A percentile compares a stretch with the other conserved stretches of the same genome.
These are phyloP conservation scores for Morone chrysops DNA, from an alignment of 2,113 vertebrate genomes.

Conservation along the genomic window DNA sequence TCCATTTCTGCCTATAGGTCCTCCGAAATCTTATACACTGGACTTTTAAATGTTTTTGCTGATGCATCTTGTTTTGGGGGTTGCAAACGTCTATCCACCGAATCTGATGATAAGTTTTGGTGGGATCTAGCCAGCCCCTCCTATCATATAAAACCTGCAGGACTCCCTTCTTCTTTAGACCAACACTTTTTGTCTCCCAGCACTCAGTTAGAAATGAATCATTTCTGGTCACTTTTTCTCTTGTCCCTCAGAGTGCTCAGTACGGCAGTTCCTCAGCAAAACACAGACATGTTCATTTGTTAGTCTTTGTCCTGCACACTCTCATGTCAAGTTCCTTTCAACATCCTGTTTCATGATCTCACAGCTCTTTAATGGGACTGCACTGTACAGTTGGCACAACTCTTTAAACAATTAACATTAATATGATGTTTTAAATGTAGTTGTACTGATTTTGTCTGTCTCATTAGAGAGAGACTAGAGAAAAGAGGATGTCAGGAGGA, in stretches of 20 bases:
- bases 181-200: slow-evolving; percentile 5
- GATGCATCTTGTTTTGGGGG: not conserved
- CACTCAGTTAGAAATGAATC: slow-evolving; percentile 26
- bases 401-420: no score
- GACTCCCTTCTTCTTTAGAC: not conserved
- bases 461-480: not conserved
- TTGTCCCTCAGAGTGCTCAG: slow-evolving; percentile 4
- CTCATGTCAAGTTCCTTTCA: not conserved
- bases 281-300: not conserved
- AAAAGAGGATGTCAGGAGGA: slow-evolving; percentile 14
- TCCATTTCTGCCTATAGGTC: no score
- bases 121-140: not conserved
- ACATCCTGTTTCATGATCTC: not conserved
- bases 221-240: slow-evolving; percentile 24
- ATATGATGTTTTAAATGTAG: not conserved
- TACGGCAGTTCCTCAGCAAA: not conserved
- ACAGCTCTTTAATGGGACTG: not conserved
- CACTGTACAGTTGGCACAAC: no score
- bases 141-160: slow-evolving; percentile 7
- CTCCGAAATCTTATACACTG: no score
- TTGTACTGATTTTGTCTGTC: not conserved
- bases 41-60: not conserved
- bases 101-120: not conserved
- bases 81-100: not conserved
- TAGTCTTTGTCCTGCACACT: not conserved